These are phyloP conservation scores for Ophioninae sp. DNA, from an alignment of 2,888 invertebrate genomes.

Conservation along the genomic window DNA sequence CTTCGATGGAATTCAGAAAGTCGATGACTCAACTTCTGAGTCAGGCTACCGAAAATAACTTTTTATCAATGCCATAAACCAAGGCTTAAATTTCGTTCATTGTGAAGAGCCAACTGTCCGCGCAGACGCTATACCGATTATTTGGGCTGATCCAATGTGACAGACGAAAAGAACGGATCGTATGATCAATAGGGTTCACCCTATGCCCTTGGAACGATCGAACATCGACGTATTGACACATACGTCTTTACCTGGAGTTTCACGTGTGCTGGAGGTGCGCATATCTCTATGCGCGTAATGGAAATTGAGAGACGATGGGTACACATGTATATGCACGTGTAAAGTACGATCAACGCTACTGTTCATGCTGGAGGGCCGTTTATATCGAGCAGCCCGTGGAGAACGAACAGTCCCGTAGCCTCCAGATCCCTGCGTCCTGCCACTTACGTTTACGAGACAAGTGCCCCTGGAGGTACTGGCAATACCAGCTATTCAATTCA, in stretches of 20 bases:
- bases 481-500: constrained; percentile 3
- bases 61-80: background rate
- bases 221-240: background rate
- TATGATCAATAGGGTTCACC: background rate
- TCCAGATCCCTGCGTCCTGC: constrained; percentile 28
- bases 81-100: background rate
- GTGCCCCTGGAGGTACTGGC: constrained; percentile 37
- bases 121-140: background rate
- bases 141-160: no score
- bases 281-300: background rate
- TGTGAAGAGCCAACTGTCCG: background rate
- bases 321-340: constrained; percentile 34
- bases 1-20: background rate
- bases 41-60: background rate
- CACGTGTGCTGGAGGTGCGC: background rate
- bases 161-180: background rate
- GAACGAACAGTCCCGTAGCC: constrained; percentile 28
- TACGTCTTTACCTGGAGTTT: background rate
- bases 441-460: constrained; percentile 45
- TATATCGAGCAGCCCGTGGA: constrained; percentile 37
- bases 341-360: constrained; percentile 56
- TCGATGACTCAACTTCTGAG: background rate
- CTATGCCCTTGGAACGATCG: background rate
- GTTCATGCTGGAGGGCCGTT: constrained; percentile 44
- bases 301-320: constrained; percentile 21